Base-by-base conservation (phyloP, 2,113 vertebrate species). In the Psilopogon haemacephalus region DNA sequence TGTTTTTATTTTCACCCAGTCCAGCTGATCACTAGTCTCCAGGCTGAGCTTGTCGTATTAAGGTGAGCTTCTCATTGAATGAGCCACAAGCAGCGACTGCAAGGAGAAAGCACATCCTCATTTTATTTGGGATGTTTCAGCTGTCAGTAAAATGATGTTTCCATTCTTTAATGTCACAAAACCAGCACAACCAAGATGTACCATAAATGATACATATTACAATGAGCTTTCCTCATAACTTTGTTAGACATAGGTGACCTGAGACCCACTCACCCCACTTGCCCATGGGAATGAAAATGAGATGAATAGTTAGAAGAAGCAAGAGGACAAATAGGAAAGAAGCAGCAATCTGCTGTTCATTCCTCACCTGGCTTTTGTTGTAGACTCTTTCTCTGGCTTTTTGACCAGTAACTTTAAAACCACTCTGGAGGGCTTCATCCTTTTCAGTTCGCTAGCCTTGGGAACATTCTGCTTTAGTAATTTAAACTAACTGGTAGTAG, bases 1-100 rank as follows among this genome's bases (percentile, higher is more conserved):
- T 55, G 42, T 65, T 96, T 97, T 93, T 48, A 87, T 95, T 95
- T 93, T 71, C 11, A 52, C 55, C 33, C 28, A n/a, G 79, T 88
- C 55, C 70, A 83, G 58, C 37, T 86, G 79, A 84, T 94, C 48
- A 40, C 35, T 58, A 26, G 15, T 48, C 59, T 95, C n/a, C 26
- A 72, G 89, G 32, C 40, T 85, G 55, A 87, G 71, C n/a, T 40
- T 67, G 37, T 70, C 19, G 35, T 87, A 92, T 93, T 87, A 84
- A 84, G 52, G 64, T 81, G n/a, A 70, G 23, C 28, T 91, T 64
- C 63, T 86, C 67, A 58, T 30, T 74, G 40, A 71, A 44, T 55
- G 73, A 94, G 82, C 71, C 58, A 48, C 54, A 63, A 63, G 48
- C 59, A 85, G 55, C 28, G 27, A 32, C 33, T 74, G n/a, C 52